These are phyloP conservation scores for Tor tambroides DNA, from an alignment of 2,113 vertebrate species.

Conservation along the genomic window DNA sequence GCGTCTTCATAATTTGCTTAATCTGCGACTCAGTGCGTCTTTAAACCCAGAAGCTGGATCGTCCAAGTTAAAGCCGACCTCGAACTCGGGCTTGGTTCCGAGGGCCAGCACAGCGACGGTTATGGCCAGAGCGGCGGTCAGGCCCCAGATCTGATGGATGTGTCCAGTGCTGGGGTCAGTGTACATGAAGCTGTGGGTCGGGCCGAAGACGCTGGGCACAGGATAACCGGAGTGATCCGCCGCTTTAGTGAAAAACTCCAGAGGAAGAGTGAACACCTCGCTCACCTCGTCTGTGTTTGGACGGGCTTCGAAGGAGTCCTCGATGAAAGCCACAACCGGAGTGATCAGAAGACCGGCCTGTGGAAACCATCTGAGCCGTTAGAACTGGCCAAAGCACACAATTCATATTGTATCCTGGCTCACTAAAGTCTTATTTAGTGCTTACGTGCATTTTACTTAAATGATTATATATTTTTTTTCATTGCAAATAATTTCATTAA, in stretches of 20 bases:
- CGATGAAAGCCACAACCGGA: conserved; percentile 89
- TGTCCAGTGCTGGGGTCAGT: conserved; percentile 67
- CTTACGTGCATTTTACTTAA: too few species aligned
- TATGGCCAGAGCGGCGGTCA: conserved; percentile 83
- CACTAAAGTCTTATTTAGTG: too few species aligned
- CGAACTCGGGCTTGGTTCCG: conserved; percentile 77
- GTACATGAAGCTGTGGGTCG: conserved; percentile 79
- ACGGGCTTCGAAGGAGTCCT: conserved; percentile 78
- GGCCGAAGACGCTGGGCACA: neutral
- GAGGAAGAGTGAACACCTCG: conserved; percentile 83
- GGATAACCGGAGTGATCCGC: conserved; percentile 66
- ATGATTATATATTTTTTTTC: too few species aligned
- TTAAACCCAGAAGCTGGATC: conserved; percentile 71
- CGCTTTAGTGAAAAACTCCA: conserved; percentile 83
- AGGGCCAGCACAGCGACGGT: conserved; percentile 79
- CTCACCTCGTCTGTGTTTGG: conserved; percentile 90
- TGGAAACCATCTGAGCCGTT: conserved; percentile 29
- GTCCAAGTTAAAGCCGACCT: conserved; percentile 75
- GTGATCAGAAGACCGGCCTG: conserved; percentile 82
- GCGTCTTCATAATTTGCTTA: conserved; percentile 80
- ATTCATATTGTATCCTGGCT: neutral
- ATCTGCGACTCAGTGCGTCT: conserved; percentile 51
- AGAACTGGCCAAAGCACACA: neutral
- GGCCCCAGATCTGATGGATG: conserved; percentile 83
- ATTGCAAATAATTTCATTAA: too few species aligned